Conservation (phyloP, 2,888 invertebrate species). For the Heliconius erato region DNA sequence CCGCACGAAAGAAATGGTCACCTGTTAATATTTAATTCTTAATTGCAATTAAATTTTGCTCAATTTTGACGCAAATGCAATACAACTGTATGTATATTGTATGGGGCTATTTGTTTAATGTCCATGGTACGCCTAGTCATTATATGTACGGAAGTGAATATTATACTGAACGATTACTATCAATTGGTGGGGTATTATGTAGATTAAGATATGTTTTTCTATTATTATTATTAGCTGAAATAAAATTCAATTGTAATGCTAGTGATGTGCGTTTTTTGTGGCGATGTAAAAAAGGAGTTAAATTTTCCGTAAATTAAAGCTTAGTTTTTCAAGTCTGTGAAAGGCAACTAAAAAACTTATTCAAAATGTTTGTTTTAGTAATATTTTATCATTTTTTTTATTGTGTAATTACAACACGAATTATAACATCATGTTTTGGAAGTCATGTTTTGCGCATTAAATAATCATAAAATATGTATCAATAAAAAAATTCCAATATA, state of each 20-base stretch:
- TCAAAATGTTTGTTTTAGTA: no score
- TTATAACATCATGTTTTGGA: no score
- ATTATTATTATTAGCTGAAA: constrained; percentile 51
- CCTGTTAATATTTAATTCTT: neutral
- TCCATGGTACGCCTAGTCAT: constrained; percentile 84
- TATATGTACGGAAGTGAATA: constrained; percentile 75
- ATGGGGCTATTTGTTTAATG: constrained; percentile 68
- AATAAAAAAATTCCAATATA: neutral
- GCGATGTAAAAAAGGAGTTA: neutral
- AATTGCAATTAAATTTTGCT: neutral
- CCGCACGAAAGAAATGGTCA: neutral
- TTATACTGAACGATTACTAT: constrained; percentile 64
- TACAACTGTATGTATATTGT: constrained; percentile 22
- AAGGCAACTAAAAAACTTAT: no score
- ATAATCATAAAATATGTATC: no score
- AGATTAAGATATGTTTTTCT: constrained; percentile 58
- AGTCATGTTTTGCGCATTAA: no score
- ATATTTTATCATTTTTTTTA: no score
- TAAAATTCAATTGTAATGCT: constrained; percentile 10
- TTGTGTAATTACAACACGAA: no score
- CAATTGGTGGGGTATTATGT: constrained; percentile 62
- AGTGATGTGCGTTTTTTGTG: constrained; percentile 1
- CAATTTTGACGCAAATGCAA: neutral
- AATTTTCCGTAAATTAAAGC: no score
- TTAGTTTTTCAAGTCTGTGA: no score